Percentiles rank a stretch among this genome's conserved stretches.
Evolutionary conservation across 1,140 invertebrate species (phyloP).

Genomic region (Zaprionus camerounensis): DNA sequence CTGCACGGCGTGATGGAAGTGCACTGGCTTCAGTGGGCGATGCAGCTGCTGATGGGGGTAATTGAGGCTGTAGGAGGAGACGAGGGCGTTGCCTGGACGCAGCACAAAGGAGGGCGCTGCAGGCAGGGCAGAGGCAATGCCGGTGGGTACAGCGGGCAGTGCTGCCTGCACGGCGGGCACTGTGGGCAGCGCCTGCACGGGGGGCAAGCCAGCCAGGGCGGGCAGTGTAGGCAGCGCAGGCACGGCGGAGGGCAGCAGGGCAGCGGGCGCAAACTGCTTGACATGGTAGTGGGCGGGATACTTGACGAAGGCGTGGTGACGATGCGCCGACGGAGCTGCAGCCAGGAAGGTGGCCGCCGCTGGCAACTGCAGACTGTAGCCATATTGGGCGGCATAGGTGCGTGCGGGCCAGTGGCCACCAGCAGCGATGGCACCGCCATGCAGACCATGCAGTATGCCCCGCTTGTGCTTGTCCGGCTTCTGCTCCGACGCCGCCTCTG

Average conservation of each 20-base stretch:
- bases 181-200: background rate
- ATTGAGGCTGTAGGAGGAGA: constrained; percentile 79
- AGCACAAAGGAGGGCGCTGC: constrained; percentile 58
- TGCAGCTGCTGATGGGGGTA: constrained; percentile 75
- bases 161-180: constrained; percentile 11
- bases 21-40: constrained; percentile 61
- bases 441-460: constrained; percentile 65
- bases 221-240: constrained; percentile 31
- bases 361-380: constrained; percentile 73
- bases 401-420: constrained; percentile 60
- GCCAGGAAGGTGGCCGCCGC: constrained; percentile 59
- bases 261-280: constrained; percentile 37
- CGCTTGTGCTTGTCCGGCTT: constrained; percentile 68
- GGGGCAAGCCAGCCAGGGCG: constrained; percentile 8
- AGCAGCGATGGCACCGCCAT: background rate
- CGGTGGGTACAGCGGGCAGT: constrained; percentile 2
- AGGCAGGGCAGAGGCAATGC: constrained; percentile 16
- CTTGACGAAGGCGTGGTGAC: constrained; percentile 54
- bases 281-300: constrained; percentile 55
- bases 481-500: constrained; percentile 6
- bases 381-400: constrained; percentile 76
- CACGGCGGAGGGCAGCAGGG: background rate
- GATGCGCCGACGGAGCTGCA: constrained; percentile 44
- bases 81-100: constrained; percentile 72
- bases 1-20: constrained; percentile 69